Evolutionary conservation across 1,140 invertebrate species (phyloP), one percentile per base, ranked within the genome.

Genomic region (Holotrichia oblita): DNA sequence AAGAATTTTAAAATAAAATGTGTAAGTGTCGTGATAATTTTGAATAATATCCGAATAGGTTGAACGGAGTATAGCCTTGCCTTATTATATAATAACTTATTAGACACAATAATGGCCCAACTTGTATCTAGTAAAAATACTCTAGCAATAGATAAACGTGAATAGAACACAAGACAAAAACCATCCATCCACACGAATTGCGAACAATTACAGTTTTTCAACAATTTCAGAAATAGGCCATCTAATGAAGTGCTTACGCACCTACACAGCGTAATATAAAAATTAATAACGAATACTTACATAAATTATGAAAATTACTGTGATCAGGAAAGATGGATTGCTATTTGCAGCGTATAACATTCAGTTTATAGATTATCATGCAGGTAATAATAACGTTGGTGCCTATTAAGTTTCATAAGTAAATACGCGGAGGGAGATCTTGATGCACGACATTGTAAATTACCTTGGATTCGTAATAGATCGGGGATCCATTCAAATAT

Each of bases 341-440:
- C 78, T 78, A 73, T 79, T 79, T 22, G 79, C 82, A 79, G 24
- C 34, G 81, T 79, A 75, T 82, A 81, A 79, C 80, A 81, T 81
- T 81, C 82, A 82, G 44, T 73, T 82, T 80, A 77, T 80, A 80
- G 79, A 83, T 83, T 84, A 84, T 84, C 83, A 79, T 81, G 81
- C 77, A 69, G 82, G 83, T 84, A 84, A 84, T 84, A 83, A 84
- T 83, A 84, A 80, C 78, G 78, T 83, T 82, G 75, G 78, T 42
- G 78, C 75, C 83, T 82, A 84, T 84, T 84, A 84, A 84, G 83
- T 84, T 84, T 83, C 83, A 84, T 83, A 83, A 83, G 82, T 81
- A 84, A 84, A 84, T 83, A 80, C 69, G 48, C 80, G 77, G 61
- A 20, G 61, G 22, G 22, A 81, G 79, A 82, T 82, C 81, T 80